Evolutionary conservation across 1,140 invertebrate genomes (phyloP).

Genomic region (Eupristina koningsbergeri): DNA sequence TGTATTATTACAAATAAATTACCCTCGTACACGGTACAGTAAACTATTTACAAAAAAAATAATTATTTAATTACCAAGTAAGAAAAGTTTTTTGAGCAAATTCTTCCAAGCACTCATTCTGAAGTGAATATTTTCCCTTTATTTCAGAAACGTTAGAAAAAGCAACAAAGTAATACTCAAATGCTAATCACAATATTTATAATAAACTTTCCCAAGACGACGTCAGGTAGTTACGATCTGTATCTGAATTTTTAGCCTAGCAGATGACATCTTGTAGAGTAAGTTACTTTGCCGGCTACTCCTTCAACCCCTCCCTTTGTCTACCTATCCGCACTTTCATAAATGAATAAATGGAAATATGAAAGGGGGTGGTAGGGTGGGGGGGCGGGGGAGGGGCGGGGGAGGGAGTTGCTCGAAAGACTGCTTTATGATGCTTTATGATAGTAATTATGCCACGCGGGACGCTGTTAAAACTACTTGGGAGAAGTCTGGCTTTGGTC

Average conservation of each 20-base stretch:
- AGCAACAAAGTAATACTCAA: not conserved
- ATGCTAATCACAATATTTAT: not conserved
- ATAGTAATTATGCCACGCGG: constrained; percentile 55
- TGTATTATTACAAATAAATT: no score
- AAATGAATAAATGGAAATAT: constrained; percentile 53
- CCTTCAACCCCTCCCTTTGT: not conserved
- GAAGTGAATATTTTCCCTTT: no score
- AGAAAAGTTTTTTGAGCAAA: not conserved
- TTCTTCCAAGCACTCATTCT: not conserved
- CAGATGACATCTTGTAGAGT: constrained; percentile 8
- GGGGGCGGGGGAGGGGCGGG: not conserved
- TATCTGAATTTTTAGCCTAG: not conserved
- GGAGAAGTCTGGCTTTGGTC: constrained; percentile 38
- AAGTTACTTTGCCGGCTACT: not conserved
- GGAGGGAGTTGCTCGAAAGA: constrained; percentile 27
- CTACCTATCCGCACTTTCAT: constrained; percentile 42
- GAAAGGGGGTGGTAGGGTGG: no score
- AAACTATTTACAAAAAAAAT: no score
- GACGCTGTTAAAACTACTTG: constrained; percentile 44
- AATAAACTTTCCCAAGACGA: not conserved
- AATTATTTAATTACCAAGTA: no score
- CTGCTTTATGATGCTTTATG: constrained; percentile 60
- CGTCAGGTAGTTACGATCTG: not conserved
- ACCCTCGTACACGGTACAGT: no score
- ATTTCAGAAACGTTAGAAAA: not conserved